Evolutionary conservation across 2,797 vertebrate genomes (phyloP).

Genomic region (Hoplostethus mediterraneus): DNA sequence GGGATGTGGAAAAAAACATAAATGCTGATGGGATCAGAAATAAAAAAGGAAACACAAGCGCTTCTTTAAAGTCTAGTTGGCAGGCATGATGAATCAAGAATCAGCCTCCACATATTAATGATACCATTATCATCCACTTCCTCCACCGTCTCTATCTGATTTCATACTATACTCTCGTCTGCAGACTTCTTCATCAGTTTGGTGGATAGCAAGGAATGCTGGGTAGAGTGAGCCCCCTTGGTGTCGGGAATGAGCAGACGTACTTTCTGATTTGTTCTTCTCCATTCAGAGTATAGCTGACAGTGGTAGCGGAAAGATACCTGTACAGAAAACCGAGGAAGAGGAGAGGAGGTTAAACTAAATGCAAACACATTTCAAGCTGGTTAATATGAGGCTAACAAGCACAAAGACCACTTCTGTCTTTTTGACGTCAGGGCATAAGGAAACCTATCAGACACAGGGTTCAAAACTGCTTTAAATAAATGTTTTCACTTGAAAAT

Average conservation of each 20-base stretch:
- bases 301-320: slow-evolving; percentile 98
- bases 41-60: slow-evolving; percentile 34
- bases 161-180: slow-evolving; percentile 93
- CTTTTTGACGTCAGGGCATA: neutral
- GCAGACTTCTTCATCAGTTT: slow-evolving; percentile 91
- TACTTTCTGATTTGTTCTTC: slow-evolving; percentile 95
- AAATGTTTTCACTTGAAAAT: neutral
- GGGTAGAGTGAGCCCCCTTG: slow-evolving; percentile 84
- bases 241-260: slow-evolving; percentile 89
- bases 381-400: neutral
- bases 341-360: neutral
- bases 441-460: neutral
- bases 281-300: slow-evolving; percentile 97
- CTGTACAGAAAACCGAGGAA: slow-evolving; percentile 62
- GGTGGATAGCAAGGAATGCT: slow-evolving; percentile 89
- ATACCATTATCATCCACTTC: slow-evolving; percentile 21
- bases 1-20: slow-evolving; percentile 18
- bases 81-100: slow-evolving; percentile 21
- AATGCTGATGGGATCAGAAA: slow-evolving; percentile 26
- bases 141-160: neutral
- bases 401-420: slow-evolving; percentile 1
- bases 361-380: neutral
- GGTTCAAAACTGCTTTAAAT: neutral
- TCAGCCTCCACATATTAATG: slow-evolving; percentile 49
- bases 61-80: slow-evolving; percentile 58